Evolutionary conservation across 1,140 invertebrate species (phyloP).

Genomic region (Drosophila bocqueti): DNA sequence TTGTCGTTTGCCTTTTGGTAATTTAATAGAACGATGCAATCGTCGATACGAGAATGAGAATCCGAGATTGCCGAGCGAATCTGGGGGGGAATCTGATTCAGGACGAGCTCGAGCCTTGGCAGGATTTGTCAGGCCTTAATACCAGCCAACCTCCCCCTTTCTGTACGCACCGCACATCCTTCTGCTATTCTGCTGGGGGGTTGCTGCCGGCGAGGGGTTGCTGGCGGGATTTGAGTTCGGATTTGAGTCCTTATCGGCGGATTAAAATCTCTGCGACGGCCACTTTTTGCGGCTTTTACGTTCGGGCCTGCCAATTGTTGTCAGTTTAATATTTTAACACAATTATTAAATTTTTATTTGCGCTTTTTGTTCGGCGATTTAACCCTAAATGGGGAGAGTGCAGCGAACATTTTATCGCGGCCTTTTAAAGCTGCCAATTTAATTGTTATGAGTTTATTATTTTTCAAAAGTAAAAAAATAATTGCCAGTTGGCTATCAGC

Average conservation of each 20-base stretch:
- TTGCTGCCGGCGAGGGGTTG: slow-evolving; percentile 60
- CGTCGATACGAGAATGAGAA: slow-evolving; percentile 70
- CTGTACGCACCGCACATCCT: not conserved
- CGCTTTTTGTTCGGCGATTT: slow-evolving; percentile 22
- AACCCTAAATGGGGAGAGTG: slow-evolving; percentile 14
- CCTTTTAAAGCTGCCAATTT: slow-evolving; percentile 18
- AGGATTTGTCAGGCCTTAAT: slow-evolving; percentile 73
- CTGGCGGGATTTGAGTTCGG: slow-evolving; percentile 41
- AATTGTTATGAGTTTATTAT: slow-evolving; percentile 22
- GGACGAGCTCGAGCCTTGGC: slow-evolving; percentile 51
- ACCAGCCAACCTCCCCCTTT: slow-evolving; percentile 31
- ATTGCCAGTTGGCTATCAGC: slow-evolving; percentile 9
- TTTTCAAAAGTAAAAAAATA: slow-evolving; percentile 9
- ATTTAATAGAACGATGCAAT: slow-evolving; percentile 83
- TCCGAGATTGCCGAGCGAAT: slow-evolving; percentile 52
- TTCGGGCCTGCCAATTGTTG: slow-evolving; percentile 66
- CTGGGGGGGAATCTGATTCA: slow-evolving; percentile 37
- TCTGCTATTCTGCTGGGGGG: slow-evolving; percentile 28
- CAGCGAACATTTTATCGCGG: slow-evolving; percentile 19
- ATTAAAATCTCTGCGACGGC: slow-evolving; percentile 58
- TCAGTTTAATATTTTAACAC: slow-evolving; percentile 75
- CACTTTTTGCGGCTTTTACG: slow-evolving; percentile 71
- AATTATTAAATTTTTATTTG: slow-evolving; percentile 71
- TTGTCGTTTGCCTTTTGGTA: slow-evolving; percentile 78
- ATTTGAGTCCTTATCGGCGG: slow-evolving; percentile 62